phyloP scores from a whole-genome alignment of 2,113 vertebrate species.

The Equus quagga region DNA sequence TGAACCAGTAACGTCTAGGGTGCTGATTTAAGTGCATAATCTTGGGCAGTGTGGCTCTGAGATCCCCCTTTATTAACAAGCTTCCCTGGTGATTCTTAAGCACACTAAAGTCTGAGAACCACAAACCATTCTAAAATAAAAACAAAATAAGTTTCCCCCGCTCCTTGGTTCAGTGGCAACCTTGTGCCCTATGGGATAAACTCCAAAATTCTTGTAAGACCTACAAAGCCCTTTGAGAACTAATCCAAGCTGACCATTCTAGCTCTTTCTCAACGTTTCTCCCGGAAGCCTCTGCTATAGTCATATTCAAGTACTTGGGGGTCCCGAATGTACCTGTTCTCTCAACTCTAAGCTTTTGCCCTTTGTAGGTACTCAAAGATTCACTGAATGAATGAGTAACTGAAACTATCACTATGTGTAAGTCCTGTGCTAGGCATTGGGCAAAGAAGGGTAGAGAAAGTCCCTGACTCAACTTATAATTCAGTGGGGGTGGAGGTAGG shows the following conservation, averaged over 20 bases:
- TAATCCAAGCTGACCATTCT: background rate
- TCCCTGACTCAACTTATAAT: background rate
- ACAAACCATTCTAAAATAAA: constrained; percentile 44
- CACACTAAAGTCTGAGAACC: background rate
- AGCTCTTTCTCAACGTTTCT: constrained; percentile 1
- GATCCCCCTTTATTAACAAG: background rate
- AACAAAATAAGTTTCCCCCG: background rate
- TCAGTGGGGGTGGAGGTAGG: fast-evolving
- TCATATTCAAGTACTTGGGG: background rate
- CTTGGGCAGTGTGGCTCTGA: background rate
- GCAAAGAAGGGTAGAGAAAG: background rate
- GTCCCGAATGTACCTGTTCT: background rate
- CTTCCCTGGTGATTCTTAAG: background rate
- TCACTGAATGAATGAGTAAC: background rate
- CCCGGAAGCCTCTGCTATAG: background rate
- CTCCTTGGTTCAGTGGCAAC: background rate
- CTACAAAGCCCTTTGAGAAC: background rate
- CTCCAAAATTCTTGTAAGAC: background rate
- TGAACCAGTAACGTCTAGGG: background rate
- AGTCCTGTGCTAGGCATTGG: background rate
- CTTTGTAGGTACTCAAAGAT: background rate
- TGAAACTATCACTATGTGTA: background rate
- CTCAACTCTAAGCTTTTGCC: background rate
- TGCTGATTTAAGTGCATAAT: background rate
- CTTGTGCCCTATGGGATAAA: constrained; percentile 24